Conservation (phyloP, 2,113 vertebrate genomes). For the Aspiorhynchus laticeps region DNA sequence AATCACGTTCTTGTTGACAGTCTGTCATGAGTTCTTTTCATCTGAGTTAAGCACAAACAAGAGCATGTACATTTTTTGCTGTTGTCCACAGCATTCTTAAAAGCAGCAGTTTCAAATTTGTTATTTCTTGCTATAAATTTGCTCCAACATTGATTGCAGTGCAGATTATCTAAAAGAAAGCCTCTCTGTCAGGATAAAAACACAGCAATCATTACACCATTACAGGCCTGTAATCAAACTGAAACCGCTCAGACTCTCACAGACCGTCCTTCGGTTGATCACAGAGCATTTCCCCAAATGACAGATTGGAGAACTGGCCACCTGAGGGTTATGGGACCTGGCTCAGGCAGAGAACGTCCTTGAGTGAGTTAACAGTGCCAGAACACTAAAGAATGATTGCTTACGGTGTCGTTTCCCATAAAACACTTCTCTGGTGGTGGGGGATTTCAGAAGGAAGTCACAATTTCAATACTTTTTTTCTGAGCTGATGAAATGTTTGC, state of each 20-base stretch:
- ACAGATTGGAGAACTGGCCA: slow-evolving; percentile 13
- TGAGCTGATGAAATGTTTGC: not conserved
- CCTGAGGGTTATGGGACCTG: not conserved
- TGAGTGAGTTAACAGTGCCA: slow-evolving; percentile 15
- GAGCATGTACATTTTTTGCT: slow-evolving; percentile 4
- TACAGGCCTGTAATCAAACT: not conserved
- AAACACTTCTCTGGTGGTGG: not conserved
- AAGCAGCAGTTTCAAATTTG: not conserved
- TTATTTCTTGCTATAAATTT: not conserved
- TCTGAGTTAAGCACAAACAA: not conserved
- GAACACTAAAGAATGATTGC: not conserved
- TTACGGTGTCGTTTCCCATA: slow-evolving; percentile 24
- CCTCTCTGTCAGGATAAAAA: slow-evolving; percentile 1
- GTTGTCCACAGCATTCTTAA: not conserved
- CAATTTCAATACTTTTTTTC: not conserved
- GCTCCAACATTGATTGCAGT: slow-evolving; percentile 10
- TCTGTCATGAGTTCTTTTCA: slow-evolving; percentile 29
- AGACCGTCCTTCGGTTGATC: not conserved
- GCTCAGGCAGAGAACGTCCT: slow-evolving; percentile 5
- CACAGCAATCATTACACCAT: slow-evolving; percentile 2
- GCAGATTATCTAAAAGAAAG: slow-evolving; percentile 2
- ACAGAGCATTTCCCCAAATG: slow-evolving; percentile 10
- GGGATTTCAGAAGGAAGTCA: not conserved
- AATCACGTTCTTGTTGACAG: slow-evolving; percentile 39
- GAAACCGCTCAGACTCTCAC: not conserved